Base-by-base conservation (phyloP, 2,113 vertebrate species). In the Propithecus coquereli region DNA sequence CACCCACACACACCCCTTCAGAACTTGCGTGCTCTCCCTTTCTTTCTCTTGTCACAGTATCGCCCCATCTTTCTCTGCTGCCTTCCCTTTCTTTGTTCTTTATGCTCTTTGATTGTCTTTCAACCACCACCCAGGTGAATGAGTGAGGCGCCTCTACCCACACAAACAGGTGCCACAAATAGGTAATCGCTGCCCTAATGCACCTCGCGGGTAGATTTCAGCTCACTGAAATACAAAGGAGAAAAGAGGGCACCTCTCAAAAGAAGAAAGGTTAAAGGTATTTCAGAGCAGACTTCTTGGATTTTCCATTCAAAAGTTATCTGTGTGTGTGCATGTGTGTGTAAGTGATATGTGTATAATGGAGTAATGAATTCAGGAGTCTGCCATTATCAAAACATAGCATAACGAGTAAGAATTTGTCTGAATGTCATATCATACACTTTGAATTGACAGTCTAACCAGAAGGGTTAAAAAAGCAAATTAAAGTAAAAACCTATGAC, bases 401-500 rank as follows among this genome's bases (percentile, higher is more conserved):
- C 12, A 93, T 52, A 12, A 61, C 59, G 71, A 34, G 13, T 57
- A 87, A 92, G 45, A 97, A 32, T 43, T 47, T 59, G 25, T 77
- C 34, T 93, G 10, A 37, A 86, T 66, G 6, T 80, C 52, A 25
- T 8, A 70, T 47, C 57, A 40, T 30, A 27, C 5, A 65, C 50
- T 81, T 97, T 93, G 45, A 96, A 91, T 92, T 86, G 73, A 89
- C 6, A 81, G 22, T 45, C 77, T 96, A 87, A 92, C 32, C 40
- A 86, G 32, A 63, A 91, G 91, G 63, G 1, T 74, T 88, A 32
- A 70, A 71, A 73, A 90, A 87, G 13, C n/a, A 92, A 92, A n/a
- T 47, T 47, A 77, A 40, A 83, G 13, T 57, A 40, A 77, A 89
- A 81, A 54, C 23, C 25, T 63, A 77, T 13, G 43, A 70, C 68